Conservation (phyloP, 2,888 invertebrate species). For the Ferdinandea cuprea region DNA sequence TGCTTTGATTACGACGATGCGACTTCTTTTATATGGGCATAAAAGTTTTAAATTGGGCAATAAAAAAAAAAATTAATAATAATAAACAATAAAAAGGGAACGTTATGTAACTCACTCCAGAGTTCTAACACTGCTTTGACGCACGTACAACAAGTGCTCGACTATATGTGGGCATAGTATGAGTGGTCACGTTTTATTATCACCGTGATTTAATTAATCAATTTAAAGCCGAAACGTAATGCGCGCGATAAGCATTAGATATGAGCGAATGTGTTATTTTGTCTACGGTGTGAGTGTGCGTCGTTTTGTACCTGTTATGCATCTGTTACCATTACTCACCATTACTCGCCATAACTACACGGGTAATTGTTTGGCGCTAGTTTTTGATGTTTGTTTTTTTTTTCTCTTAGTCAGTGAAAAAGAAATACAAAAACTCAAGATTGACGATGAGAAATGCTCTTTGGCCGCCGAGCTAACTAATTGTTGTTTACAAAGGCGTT, state of each 20-base stretch:
- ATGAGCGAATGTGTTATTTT: conserved; percentile 28
- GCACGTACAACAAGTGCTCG: conserved; percentile 5
- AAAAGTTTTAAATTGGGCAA: conserved; percentile 17
- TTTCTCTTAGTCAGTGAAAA: not conserved
- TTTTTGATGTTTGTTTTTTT: conserved; percentile 15
- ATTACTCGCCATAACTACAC: conserved; percentile 28
- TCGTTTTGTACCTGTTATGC: conserved; percentile 34
- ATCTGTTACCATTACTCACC: conserved; percentile 14
- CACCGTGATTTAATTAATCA: conserved; percentile 65
- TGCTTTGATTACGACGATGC: not conserved
- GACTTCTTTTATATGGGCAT: not conserved
- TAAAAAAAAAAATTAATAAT: too few relatives aligned
- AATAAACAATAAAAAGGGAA: not conserved
- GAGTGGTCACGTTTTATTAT: conserved; percentile 61
- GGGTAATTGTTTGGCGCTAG: conserved; percentile 42
- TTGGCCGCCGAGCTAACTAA: conserved; percentile 24
- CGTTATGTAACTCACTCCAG: conserved; percentile 21
- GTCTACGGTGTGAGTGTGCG: too few relatives aligned
- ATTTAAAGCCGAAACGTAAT: conserved; percentile 52
- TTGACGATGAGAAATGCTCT: conserved; percentile 45
- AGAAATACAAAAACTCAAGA: not conserved
- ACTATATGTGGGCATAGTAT: conserved; percentile 3
- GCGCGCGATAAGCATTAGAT: conserved; percentile 54
- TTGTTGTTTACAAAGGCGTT: conserved; percentile 65
- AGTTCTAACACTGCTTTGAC: not conserved